Evolutionary conservation across 2,888 invertebrate species (phyloP).

Genomic region (Tillus elongatus): DNA sequence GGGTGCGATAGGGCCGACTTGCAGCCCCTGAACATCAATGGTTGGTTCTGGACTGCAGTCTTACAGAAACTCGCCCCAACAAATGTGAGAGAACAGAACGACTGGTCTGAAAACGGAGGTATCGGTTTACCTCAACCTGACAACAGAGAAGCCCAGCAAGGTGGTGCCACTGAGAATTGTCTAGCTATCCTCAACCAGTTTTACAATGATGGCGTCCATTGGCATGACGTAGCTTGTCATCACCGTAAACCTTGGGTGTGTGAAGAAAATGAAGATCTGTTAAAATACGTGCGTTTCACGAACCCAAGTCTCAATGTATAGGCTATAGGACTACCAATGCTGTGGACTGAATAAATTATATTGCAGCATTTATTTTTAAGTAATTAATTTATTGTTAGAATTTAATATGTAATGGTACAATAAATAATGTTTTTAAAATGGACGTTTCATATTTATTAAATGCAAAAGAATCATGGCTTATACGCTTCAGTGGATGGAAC

Average conservation of each 20-base stretch:
- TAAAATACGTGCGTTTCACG: slow-evolving; percentile 74
- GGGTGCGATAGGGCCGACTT: slow-evolving; percentile 81
- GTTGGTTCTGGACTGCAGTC: slow-evolving; percentile 90
- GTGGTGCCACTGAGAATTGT: slow-evolving; percentile 79
- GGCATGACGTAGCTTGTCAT: slow-evolving; percentile 88
- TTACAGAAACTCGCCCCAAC: slow-evolving; percentile 78
- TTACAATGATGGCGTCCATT: slow-evolving; percentile 83
- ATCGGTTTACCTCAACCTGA: slow-evolving; percentile 82
- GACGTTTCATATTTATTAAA: too few relatives aligned
- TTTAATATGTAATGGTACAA: too few relatives aligned
- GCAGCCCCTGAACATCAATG: slow-evolving; percentile 70
- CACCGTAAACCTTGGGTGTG: slow-evolving; percentile 83
- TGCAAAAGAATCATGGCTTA: too few relatives aligned
- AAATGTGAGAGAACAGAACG: slow-evolving; percentile 71
- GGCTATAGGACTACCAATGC: slow-evolving; percentile 19
- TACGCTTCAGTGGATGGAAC: too few relatives aligned
- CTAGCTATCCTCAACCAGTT: slow-evolving; percentile 79
- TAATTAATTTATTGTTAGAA: slow-evolving; percentile 15
- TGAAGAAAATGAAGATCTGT: slow-evolving; percentile 78
- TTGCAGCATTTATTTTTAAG: slow-evolving; percentile 13
- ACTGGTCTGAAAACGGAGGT: slow-evolving; percentile 82
- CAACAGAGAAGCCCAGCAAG: slow-evolving; percentile 71
- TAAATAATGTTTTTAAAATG: too few relatives aligned
- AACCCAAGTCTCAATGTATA: slow-evolving; percentile 71
- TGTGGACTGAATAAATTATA: slow-evolving; percentile 23